These are phyloP conservation scores for Rhogogaster chlorosoma DNA, from an alignment of 2,888 invertebrate genomes.

Conservation along the genomic window DNA sequence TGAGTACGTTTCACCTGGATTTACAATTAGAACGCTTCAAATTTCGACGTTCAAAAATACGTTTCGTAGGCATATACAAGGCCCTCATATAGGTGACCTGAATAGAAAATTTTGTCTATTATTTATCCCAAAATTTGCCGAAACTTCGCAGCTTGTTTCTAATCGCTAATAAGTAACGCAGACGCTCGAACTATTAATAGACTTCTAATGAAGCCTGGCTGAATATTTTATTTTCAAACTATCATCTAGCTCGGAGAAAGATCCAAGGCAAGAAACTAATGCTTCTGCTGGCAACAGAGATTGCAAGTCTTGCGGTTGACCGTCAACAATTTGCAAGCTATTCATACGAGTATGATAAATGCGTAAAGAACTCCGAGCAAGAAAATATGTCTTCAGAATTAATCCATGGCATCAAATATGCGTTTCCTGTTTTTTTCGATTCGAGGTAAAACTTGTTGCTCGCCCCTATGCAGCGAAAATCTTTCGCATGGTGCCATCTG, in stretches of 20 bases:
- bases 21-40: background rate
- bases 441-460: background rate
- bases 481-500: slow-evolving; percentile 21
- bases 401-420: background rate
- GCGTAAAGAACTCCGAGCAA: background rate
- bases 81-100: background rate
- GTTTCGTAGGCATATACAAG: background rate
- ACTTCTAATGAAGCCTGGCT: background rate
- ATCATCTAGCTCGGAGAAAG: background rate
- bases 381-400: background rate
- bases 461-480: background rate
- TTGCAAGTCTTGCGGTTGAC: no score
- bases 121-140: background rate
- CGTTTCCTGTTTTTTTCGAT: background rate
- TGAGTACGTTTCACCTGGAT: background rate
- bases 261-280: background rate
- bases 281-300: no score
- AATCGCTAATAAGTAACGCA: background rate
- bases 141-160: background rate
- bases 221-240: background rate
- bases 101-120: background rate
- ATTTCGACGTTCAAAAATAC: background rate
- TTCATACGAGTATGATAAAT: background rate
- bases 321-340: background rate
- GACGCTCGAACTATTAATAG: background rate